These are phyloP conservation scores for Colaptes auratus DNA, from an alignment of 2,113 vertebrate species.

Conservation along the genomic window DNA sequence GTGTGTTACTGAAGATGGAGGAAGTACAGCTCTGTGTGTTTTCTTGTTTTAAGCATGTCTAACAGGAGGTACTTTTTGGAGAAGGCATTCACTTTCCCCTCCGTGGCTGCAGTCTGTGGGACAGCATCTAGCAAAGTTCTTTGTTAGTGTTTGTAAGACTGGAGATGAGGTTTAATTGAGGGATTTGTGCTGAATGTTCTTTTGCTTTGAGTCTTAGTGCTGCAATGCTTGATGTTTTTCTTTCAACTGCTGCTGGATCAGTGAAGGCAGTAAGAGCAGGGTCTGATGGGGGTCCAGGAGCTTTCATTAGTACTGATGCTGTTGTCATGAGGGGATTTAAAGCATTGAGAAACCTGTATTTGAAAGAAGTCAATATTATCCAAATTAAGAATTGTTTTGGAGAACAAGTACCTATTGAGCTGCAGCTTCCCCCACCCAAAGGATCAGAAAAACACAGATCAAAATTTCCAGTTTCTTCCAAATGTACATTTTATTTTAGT, in stretches of 20 bases:
- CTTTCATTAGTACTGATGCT: constrained; percentile 68
- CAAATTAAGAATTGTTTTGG: constrained; percentile 44
- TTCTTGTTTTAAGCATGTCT: background rate
- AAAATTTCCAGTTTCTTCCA: background rate
- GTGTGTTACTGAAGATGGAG: background rate
- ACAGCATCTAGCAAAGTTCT: constrained; percentile 56
- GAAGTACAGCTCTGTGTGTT: background rate
- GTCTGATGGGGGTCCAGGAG: constrained; percentile 55
- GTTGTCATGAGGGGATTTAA: constrained; percentile 70
- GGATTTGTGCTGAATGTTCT: constrained; percentile 65
- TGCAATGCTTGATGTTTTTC: constrained; percentile 70
- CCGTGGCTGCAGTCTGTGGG: background rate
- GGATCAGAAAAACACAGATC: background rate
- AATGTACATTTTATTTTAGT: background rate
- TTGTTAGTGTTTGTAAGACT: constrained; percentile 59
- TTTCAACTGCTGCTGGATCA: constrained; percentile 67
- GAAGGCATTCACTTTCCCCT: constrained; percentile 42
- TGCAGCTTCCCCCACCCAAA: background rate
- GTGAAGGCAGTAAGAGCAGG: constrained; percentile 55
- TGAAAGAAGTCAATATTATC: constrained; percentile 53
- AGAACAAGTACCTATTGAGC: constrained; percentile 7
- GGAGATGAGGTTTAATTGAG: constrained; percentile 58
- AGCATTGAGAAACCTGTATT: constrained; percentile 70
- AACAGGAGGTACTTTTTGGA: background rate
- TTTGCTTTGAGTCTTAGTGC: constrained; percentile 71